These are phyloP conservation scores for Xylota sylvarum DNA, from an alignment of 2,888 invertebrate species.

Conservation along the genomic window DNA sequence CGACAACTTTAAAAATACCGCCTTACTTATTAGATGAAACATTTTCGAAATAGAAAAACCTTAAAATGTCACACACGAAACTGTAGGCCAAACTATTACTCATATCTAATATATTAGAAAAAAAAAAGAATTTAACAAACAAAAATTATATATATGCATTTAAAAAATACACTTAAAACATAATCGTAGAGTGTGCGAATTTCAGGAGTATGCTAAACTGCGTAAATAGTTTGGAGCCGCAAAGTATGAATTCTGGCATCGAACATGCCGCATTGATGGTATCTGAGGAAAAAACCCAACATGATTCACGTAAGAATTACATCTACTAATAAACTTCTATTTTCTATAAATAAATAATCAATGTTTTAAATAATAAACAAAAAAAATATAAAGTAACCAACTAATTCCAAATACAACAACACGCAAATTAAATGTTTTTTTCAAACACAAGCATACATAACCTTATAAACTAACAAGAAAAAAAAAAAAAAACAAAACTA, in stretches of 20 bases:
- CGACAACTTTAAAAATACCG: conserved; percentile 65
- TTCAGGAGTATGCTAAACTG: conserved; percentile 97
- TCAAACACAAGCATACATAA: conserved; percentile 68
- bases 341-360: conserved; percentile 71
- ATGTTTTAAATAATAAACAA: conserved; percentile 65
- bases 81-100: conserved; percentile 28
- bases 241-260: conserved; percentile 90
- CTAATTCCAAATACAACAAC: conserved; percentile 61
- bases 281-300: conserved; percentile 91
- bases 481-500: conserved; percentile 69
- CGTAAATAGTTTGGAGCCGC: conserved; percentile 96
- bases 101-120: conserved; percentile 34
- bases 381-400: conserved; percentile 50
- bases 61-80: conserved; percentile 57
- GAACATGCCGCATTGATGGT: conserved; percentile 92
- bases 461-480: conserved; percentile 73
- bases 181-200: conserved; percentile 87
- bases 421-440: conserved; percentile 76
- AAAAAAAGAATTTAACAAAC: conserved; percentile 68
- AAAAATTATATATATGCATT: conserved; percentile 78
- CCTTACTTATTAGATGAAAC: conserved; percentile 38
- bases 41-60: conserved; percentile 39
- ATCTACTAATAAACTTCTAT: conserved; percentile 67
- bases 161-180: conserved; percentile 85
- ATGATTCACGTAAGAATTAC: conserved; percentile 91